Evolutionary conservation across 2,113 vertebrate genomes (phyloP).

Genomic region (Callopanchax toddi): DNA sequence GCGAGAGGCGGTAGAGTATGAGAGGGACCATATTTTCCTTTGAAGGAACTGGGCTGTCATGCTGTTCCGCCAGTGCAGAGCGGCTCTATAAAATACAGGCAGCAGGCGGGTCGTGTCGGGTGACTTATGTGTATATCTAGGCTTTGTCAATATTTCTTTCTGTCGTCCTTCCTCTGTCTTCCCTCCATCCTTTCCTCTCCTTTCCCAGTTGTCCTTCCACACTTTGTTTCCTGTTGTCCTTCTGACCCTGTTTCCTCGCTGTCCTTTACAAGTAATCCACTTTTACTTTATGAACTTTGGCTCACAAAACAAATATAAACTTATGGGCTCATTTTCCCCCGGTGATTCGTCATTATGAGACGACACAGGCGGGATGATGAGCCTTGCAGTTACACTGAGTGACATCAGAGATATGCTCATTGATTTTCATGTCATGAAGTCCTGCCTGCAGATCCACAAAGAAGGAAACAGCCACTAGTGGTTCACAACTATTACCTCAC

Average conservation of each 20-base stretch:
- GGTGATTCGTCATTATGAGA: conserved; percentile 45
- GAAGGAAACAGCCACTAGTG: conserved; percentile 13
- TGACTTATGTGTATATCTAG: conserved; percentile 87
- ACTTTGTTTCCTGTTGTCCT: conserved; percentile 17
- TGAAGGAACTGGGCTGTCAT: conserved; percentile 87
- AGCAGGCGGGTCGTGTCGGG: conserved; percentile 75
- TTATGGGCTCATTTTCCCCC: conserved; percentile 30
- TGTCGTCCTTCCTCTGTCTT: conserved; percentile 71
- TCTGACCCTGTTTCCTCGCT: conserved; percentile 26
- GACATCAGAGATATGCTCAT: conserved; percentile 48
- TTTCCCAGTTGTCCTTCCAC: conserved; percentile 31
- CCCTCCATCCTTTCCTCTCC: conserved; percentile 38
- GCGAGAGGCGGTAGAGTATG: conserved; percentile 61
- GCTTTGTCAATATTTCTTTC: conserved; percentile 87
- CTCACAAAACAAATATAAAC: conserved; percentile 21
- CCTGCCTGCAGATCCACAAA: conserved; percentile 29
- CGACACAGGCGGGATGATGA: conserved; percentile 25
- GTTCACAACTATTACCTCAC: conserved; percentile 28
- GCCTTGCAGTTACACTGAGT: conserved; percentile 40
- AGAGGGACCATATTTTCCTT: conserved; percentile 81
- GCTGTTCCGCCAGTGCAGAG: conserved; percentile 82
- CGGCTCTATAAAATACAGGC: conserved; percentile 81
- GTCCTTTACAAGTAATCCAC: conserved; percentile 2
- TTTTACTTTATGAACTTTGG: conserved; percentile 19
- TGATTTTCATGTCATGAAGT: conserved; percentile 35